phyloP scores from a whole-genome alignment of 2,797 vertebrate species.

The Sebastes hubbsi region DNA sequence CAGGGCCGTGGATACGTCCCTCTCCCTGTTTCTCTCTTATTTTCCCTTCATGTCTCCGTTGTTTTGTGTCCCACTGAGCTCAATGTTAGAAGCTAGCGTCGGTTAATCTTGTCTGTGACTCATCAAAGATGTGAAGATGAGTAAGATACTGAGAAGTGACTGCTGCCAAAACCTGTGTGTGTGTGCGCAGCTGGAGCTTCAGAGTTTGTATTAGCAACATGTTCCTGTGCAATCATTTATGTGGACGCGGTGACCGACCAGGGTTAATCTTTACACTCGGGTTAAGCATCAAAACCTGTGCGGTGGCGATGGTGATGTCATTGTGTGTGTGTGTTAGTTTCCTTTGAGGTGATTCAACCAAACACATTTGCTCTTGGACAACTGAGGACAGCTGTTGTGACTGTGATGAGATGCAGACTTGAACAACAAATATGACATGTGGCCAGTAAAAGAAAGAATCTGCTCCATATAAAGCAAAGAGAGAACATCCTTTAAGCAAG shows the following conservation, averaged over 20 bases:
- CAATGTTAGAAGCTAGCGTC: constrained; percentile 47
- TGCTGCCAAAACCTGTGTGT: constrained; percentile 9
- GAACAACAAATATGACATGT: constrained; percentile 36
- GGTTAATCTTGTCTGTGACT: constrained; percentile 57
- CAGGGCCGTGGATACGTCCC: background rate
- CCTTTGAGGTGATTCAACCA: constrained; percentile 15
- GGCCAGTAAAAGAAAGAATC: constrained; percentile 9
- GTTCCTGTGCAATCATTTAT: constrained; percentile 46
- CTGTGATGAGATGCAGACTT: constrained; percentile 19
- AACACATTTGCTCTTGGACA: background rate
- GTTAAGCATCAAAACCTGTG: constrained; percentile 27
- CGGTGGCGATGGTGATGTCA: constrained; percentile 14
- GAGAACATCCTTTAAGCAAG: constrained; percentile 1
- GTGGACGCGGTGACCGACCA: background rate
- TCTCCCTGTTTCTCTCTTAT: background rate
- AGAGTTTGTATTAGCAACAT: background rate
- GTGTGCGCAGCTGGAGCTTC: constrained; percentile 3
- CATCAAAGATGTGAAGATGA: constrained; percentile 64
- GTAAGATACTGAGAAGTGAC: constrained; percentile 29
- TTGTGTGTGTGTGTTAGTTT: background rate
- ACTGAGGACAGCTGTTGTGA: constrained; percentile 20
- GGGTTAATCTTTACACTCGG: constrained; percentile 47
- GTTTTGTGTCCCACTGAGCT: constrained; percentile 49
- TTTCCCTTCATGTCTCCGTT: constrained; percentile 15
- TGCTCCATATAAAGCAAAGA: background rate